A percentile compares a stretch with the other conserved stretches of the same genome.
Conservation (phyloP, 1,140 invertebrate species). For the Doryteuthis pealeii region DNA sequence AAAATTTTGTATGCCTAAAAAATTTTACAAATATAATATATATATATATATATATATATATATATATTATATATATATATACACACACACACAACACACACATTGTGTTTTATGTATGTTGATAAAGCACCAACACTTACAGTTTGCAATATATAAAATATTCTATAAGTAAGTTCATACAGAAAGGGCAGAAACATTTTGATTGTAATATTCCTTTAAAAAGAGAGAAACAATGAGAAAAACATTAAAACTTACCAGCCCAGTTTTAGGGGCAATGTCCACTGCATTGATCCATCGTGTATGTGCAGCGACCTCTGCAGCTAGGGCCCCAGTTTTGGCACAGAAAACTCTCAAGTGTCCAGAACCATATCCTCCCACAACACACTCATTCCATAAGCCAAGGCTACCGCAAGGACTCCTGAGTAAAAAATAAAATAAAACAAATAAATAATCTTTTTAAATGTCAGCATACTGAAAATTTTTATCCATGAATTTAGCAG, state of each 20-base stretch:
- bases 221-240: neutral
- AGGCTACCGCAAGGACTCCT: slow-evolving; percentile 50
- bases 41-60: too few relatives aligned
- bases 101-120: too few relatives aligned
- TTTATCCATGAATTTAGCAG: too few relatives aligned
- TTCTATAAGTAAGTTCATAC: neutral
- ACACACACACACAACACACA: too few relatives aligned
- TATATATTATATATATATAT: too few relatives aligned
- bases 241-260: slow-evolving; percentile 45
- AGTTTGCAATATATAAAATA: neutral
- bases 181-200: neutral
- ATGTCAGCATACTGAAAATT: too few relatives aligned
- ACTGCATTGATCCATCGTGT: slow-evolving; percentile 61
- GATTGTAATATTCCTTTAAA: neutral
- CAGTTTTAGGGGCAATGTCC: slow-evolving; percentile 57
- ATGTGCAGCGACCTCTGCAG: slow-evolving; percentile 61
- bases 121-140: too few relatives aligned
- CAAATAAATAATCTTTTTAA: too few relatives aligned
- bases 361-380: slow-evolving; percentile 60
- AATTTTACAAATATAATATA: too few relatives aligned
- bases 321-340: slow-evolving; percentile 43
- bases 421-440: slow-evolving; percentile 18
- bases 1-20: too few relatives aligned
- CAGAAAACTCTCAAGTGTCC: slow-evolving; percentile 62
- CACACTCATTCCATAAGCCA: slow-evolving; percentile 45